A percentile compares a stretch with the other conserved stretches of the same genome.
phyloP scores from a whole-genome alignment of 2,888 invertebrate genomes.

The Acanthosoma haemorrhoidale region DNA sequence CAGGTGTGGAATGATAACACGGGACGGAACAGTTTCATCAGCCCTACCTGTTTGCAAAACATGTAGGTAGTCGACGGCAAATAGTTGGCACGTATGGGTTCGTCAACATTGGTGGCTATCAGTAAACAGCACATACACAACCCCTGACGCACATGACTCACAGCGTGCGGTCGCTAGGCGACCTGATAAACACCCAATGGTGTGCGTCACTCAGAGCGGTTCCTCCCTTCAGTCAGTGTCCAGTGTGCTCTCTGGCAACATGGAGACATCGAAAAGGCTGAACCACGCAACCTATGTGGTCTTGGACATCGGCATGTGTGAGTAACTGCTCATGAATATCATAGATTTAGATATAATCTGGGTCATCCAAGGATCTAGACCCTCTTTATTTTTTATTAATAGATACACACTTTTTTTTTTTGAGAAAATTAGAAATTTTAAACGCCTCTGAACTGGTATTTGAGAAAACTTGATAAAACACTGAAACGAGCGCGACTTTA shows the following conservation, averaged over 20 bases:
- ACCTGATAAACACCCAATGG: neutral
- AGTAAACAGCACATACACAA: neutral
- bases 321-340: neutral
- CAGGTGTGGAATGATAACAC: no score
- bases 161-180: neutral
- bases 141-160: neutral
- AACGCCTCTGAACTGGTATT: no score
- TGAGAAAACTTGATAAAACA: no score
- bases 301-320: neutral
- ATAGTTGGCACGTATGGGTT: no score
- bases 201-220: neutral
- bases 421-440: no score
- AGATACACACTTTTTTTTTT: no score
- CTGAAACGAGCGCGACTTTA: no score
- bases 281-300: neutral
- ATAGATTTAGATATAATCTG: no score
- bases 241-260: neutral
- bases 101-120: neutral
- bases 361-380: no score
- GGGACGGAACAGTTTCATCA: neutral
- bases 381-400: no score
- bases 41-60: neutral
- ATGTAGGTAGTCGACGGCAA: neutral
- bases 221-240: conserved; percentile 11
- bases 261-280: neutral